Percentiles rank a stretch among this genome's conserved stretches.
phyloP scores from a whole-genome alignment of 2,888 invertebrate genomes.

The Drosophila fungiperda region DNA sequence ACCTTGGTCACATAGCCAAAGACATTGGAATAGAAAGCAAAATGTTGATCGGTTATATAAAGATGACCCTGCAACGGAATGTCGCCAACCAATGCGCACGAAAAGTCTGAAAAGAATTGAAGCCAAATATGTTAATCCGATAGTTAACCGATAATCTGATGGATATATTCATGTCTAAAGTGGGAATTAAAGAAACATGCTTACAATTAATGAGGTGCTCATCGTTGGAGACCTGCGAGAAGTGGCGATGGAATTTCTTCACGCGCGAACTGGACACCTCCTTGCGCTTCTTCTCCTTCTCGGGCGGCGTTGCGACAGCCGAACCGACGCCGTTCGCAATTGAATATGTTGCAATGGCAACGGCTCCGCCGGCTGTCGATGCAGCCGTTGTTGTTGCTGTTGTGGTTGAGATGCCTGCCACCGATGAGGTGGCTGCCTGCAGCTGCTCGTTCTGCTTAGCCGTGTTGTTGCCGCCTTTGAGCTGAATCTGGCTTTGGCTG shows the following conservation, averaged over 20 bases:
- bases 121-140: background rate
- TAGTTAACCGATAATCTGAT: too few relatives aligned
- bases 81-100: constrained; percentile 96
- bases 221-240: constrained; percentile 92
- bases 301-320: constrained; percentile 43
- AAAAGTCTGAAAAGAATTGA: constrained; percentile 89
- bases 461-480: constrained; percentile 65
- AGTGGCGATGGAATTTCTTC: constrained; percentile 95
- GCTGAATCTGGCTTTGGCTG: constrained; percentile 37
- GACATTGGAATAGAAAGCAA: constrained; percentile 98
- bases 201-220: constrained; percentile 94
- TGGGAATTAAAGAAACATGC: constrained; percentile 75
- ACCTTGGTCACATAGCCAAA: constrained; percentile 97
- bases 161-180: too few relatives aligned
- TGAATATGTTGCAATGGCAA: constrained; percentile 23
- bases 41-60: constrained; percentile 97
- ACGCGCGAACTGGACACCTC: constrained; percentile 87
- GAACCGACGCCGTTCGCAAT: constrained; percentile 40
- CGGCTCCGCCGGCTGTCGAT: constrained; percentile 19
- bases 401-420: constrained; percentile 50
- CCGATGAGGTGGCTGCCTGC: constrained; percentile 28
- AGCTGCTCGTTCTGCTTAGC: constrained; percentile 74
- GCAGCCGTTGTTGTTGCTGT: constrained; percentile 48
- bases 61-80: constrained; percentile 96
- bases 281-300: constrained; percentile 84